These are phyloP conservation scores for Sitta carolinensis DNA, from an alignment of 2,797 vertebrate genomes.

Conservation along the genomic window DNA sequence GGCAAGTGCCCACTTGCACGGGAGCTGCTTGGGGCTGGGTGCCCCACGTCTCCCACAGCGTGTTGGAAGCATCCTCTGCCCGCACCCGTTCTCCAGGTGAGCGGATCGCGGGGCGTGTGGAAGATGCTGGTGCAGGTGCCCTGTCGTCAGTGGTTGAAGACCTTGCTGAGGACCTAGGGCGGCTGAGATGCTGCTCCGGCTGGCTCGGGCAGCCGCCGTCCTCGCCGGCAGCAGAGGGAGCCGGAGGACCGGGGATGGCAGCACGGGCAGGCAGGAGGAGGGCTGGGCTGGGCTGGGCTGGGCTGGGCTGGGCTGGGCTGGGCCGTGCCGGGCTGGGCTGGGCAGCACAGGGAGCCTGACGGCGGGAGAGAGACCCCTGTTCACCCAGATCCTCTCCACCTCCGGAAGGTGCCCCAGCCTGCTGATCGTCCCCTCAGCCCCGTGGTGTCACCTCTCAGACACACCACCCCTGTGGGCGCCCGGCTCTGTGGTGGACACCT, in stretches of 20 bases:
- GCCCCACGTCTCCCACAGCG: rapidly evolving
- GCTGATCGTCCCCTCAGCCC: background rate
- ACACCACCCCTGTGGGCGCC: rapidly evolving
- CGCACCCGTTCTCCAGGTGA: background rate
- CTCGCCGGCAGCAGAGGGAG: conserved; percentile 67
- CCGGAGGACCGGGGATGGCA: conserved; percentile 61
- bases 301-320: background rate
- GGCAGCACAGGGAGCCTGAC: background rate
- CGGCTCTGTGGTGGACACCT: background rate
- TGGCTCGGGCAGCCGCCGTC: background rate
- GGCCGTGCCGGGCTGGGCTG: no score
- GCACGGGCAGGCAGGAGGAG: background rate
- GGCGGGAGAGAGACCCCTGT: rapidly evolving
- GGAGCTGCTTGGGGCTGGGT: background rate
- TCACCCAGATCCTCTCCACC: background rate
- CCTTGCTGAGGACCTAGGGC: background rate
- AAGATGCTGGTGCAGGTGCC: background rate
- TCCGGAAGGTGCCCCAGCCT: background rate
- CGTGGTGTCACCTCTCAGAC: background rate
- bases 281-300: no score
- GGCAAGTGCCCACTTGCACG: rapidly evolving
- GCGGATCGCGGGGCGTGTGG: rapidly evolving
- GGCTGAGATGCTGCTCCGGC: background rate
- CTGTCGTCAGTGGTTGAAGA: background rate
- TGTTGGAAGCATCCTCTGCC: background rate